Percentiles rank a stretch among this genome's conserved stretches.
These are phyloP conservation scores for Lacanobia wlatinum DNA, from an alignment of 2,888 invertebrate species.

Conservation along the genomic window DNA sequence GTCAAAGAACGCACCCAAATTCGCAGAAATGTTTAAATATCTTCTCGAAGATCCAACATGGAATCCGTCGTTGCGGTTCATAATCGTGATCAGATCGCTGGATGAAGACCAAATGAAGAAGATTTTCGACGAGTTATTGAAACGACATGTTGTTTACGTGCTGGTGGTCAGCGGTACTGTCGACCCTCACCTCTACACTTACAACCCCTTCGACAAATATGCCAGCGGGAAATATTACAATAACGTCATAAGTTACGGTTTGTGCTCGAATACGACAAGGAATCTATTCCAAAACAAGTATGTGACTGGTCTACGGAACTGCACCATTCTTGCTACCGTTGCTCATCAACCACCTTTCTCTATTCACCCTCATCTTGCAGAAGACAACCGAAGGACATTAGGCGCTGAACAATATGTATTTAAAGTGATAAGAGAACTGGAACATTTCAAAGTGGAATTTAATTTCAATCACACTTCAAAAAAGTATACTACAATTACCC, in stretches of 20 bases:
- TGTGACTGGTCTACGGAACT: conserved; percentile 72
- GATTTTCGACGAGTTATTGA: conserved; percentile 73
- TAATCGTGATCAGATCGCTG: conserved; percentile 68
- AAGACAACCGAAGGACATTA: conserved; percentile 10
- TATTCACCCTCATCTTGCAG: conserved; percentile 40
- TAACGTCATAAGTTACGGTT: no score
- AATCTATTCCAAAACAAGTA: no score
- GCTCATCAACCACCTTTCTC: conserved; percentile 52
- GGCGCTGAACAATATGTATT: conserved; percentile 59
- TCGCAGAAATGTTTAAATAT: no score
- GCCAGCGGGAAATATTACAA: no score
- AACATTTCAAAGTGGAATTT: conserved; percentile 54
- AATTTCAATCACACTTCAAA: no score
- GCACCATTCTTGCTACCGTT: conserved; percentile 71
- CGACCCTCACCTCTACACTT: no score
- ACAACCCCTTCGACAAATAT: no score
- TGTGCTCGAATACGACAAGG: no score
- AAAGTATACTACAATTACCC: no score
- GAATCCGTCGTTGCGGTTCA: conserved; percentile 72
- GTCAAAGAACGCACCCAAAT: no score
- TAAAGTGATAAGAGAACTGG: conserved; percentile 45
- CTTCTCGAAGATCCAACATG: conserved; percentile 66
- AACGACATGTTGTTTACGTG: conserved; percentile 68
- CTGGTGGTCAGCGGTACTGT: conserved; percentile 71
- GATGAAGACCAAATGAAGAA: conserved; percentile 47